Evolutionary conservation across 2,797 vertebrate species (phyloP).

Genomic region (Urosaurus nigricauda): DNA sequence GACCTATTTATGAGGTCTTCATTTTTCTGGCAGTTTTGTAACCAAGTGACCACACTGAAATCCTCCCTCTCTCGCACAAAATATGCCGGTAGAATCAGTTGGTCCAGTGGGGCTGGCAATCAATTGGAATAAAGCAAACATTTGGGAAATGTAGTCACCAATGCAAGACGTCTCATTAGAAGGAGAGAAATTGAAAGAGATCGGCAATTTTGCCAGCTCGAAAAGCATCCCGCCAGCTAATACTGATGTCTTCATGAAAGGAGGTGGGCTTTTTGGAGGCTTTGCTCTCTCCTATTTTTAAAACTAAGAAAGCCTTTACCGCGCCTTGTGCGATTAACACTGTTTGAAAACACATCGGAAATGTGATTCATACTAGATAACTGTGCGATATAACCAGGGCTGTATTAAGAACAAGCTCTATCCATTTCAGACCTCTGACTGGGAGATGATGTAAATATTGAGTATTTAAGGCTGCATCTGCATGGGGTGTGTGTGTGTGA

Average conservation of each 20-base stretch:
- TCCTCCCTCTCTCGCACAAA: not conserved
- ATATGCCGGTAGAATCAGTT: not conserved
- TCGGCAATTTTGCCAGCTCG: not conserved
- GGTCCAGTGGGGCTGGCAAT: not conserved
- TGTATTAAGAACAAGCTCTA: not conserved
- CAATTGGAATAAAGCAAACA: not conserved
- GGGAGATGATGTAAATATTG: too few species aligned
- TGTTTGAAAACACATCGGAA: not conserved
- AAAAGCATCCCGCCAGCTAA: not conserved
- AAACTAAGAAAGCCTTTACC: not conserved
- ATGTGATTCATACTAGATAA: not conserved
- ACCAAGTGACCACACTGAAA: not conserved
- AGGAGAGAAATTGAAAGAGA: conserved; percentile 21
- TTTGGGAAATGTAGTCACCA: not conserved
- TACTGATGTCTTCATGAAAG: not conserved
- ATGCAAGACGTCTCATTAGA: conserved; percentile 12
- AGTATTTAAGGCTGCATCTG: too few species aligned
- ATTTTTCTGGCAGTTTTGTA: not conserved
- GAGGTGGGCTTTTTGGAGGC: not conserved
- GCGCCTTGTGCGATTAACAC: not conserved
- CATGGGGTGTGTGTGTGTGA: too few species aligned
- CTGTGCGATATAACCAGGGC: too few species aligned
- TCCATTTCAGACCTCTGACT: not conserved
- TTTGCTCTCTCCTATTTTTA: not conserved
- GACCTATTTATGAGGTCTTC: conserved; percentile 5